Evolutionary conservation across 2,797 vertebrate genomes (phyloP).

Genomic region (Buphagus erythrorhynchus): DNA sequence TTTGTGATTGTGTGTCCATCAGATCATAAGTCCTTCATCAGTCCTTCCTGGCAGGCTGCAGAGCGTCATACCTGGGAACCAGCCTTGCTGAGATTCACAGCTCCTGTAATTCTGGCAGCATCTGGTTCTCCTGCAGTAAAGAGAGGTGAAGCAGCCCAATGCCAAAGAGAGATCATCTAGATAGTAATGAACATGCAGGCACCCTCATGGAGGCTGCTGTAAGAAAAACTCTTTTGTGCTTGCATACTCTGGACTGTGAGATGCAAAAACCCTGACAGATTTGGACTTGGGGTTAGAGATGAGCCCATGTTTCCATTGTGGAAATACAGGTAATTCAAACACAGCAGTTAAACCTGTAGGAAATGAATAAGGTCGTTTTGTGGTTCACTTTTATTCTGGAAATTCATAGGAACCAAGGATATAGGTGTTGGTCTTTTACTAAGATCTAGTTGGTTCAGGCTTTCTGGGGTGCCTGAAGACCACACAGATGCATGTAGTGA

Average conservation of each 20-base stretch:
- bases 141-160: background rate
- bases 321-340: background rate
- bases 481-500: background rate
- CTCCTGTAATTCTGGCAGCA: background rate
- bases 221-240: background rate
- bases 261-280: background rate
- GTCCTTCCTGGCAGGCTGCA: background rate
- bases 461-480: background rate
- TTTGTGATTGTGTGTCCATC: background rate
- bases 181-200: background rate
- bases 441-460: background rate
- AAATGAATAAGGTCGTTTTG: background rate
- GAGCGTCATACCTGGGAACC: background rate
- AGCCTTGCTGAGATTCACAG: background rate
- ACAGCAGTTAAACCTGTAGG: background rate
- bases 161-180: background rate
- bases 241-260: background rate
- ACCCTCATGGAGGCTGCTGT: background rate
- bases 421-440: background rate
- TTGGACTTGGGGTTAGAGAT: background rate
- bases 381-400: background rate
- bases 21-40: background rate
- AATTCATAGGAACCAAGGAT: background rate
- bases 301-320: background rate
- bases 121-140: background rate